phyloP scores from a whole-genome alignment of 1,140 invertebrate species.

The Choristoneura fumiferana region DNA sequence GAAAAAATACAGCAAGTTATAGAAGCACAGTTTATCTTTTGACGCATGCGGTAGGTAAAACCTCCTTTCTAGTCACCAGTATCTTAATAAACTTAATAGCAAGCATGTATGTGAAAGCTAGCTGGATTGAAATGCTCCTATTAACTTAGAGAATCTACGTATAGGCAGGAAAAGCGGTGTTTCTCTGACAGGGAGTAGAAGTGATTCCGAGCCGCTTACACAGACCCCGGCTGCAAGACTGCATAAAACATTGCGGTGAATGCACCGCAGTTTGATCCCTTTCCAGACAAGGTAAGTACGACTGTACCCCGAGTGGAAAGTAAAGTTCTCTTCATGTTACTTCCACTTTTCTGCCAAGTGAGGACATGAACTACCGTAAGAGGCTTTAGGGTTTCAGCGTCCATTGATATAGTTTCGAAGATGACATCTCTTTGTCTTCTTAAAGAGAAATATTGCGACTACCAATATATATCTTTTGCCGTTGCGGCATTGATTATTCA shows the following conservation, averaged over 20 bases:
- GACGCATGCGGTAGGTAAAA: no score
- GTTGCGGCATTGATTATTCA: constrained; percentile 51
- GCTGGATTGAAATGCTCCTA: constrained; percentile 42
- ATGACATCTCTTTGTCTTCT: constrained; percentile 71
- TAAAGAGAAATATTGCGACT: constrained; percentile 62
- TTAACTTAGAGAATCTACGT: constrained; percentile 56
- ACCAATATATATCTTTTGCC: constrained; percentile 30
- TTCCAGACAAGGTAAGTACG: constrained; percentile 74
- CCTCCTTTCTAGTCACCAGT: no score
- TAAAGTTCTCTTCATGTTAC: constrained; percentile 73
- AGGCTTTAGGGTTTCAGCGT: constrained; percentile 64
- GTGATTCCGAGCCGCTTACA: constrained; percentile 69
- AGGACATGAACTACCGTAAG: constrained; percentile 61
- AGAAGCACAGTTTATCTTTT: no score
- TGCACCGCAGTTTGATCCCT: constrained; percentile 75
- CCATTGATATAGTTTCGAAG: constrained; percentile 73
- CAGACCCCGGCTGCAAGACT: constrained; percentile 53
- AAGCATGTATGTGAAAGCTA: constrained; percentile 47
- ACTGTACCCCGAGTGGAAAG: constrained; percentile 57
- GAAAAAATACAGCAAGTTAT: no score
- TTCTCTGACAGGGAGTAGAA: constrained; percentile 45
- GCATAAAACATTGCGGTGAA: constrained; percentile 76
- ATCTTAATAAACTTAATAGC: constrained; percentile 20
- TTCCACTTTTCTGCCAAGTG: constrained; percentile 66
- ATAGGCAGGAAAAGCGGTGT: constrained; percentile 56